Conservation (phyloP, 1,140 invertebrate genomes). For the Armadillidium nasatum region DNA sequence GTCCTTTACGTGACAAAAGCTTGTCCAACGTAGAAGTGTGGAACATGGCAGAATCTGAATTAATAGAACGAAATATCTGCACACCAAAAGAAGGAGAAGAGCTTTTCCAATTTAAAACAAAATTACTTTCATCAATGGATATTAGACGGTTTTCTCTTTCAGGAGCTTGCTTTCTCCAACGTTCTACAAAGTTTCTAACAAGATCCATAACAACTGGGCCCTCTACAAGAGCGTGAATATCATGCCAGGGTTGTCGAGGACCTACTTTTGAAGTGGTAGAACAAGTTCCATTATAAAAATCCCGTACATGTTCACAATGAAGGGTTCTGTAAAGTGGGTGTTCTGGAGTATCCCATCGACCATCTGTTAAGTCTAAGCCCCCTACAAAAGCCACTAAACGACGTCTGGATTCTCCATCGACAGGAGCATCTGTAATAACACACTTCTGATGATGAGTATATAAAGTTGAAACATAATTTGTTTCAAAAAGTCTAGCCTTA, state of each 20-base stretch:
- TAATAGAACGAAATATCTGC: conserved; percentile 46
- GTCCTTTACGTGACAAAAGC: conserved; percentile 42
- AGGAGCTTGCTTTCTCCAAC: conserved; percentile 41
- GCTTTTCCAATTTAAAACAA: conserved; percentile 39
- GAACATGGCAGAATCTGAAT: conserved; percentile 45
- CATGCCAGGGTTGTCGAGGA: conserved; percentile 46
- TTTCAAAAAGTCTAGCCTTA: conserved; percentile 39
- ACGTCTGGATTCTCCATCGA: conserved; percentile 33
- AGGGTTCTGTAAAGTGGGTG: conserved; percentile 44
- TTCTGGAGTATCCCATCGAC: conserved; percentile 45
- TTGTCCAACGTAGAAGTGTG: conserved; percentile 38
- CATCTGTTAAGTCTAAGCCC: conserved; percentile 46
- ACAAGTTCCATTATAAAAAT: conserved; percentile 46
- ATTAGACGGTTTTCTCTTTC: conserved; percentile 35
- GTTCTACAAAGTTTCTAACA: conserved; percentile 43
- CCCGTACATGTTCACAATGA: conserved; percentile 33
- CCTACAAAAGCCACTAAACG: conserved; percentile 45
- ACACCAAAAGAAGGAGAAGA: conserved; percentile 38
- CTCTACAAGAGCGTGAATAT: conserved; percentile 44
- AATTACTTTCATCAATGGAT: conserved; percentile 31
- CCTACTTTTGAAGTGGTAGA: conserved; percentile 36
- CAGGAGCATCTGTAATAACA: conserved; percentile 40
- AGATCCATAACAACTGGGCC: conserved; percentile 42
- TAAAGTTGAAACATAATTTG: conserved; percentile 42
- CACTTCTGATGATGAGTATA: conserved; percentile 46